Evolutionary conservation across 2,113 vertebrate species (phyloP), one percentile per base, ranked within the genome.

Genomic region (Chionomys nivalis): DNA sequence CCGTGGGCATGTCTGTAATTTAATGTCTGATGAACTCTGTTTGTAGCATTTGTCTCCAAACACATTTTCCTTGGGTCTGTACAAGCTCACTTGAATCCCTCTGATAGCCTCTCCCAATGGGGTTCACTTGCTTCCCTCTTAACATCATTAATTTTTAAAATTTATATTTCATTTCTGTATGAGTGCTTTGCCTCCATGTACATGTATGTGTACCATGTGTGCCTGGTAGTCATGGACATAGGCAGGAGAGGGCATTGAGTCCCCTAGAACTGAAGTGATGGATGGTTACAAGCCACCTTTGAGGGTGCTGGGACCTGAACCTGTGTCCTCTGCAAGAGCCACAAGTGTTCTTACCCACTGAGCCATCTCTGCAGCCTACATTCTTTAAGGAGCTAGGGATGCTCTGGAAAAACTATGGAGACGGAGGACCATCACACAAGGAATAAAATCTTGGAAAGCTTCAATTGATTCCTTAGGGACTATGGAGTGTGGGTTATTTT

Each of bases 1-100:
- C 61, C 58, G 76, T 21, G 19, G 90, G 68, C 96, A 95, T 79
- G 78, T 77, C 91, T 94, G 23, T 97, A 95, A 97, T 94, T 91
- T 93, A 94, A 94, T 87, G 91, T 85, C 93, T 83, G 42, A 91
- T 97, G 94, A 95, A 94, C 91, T 96, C 33, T 3, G 87, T 95
- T 91, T 28, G 78, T 70, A 55, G 65, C 78, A 36, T 76, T 83
- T 91, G 93, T 90, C 93, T 96, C 86, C n/a, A 58, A 92, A 73
- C 26, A 78, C 8, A 7, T 91, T 97, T 95, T 82, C 58, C 55
- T 72, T 63, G 89, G 24, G 73, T 96, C 89, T 91, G 33, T 79
- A 63, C 94, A 76, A 58, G 39, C 16, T 89, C 52, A 58, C 42
- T 78, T 77, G 47, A 16, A 6, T 58, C 65, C 31, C 55, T 77